phyloP scores from a whole-genome alignment of 1,140 invertebrate genomes.

The Vollenhovia emeryi region DNA sequence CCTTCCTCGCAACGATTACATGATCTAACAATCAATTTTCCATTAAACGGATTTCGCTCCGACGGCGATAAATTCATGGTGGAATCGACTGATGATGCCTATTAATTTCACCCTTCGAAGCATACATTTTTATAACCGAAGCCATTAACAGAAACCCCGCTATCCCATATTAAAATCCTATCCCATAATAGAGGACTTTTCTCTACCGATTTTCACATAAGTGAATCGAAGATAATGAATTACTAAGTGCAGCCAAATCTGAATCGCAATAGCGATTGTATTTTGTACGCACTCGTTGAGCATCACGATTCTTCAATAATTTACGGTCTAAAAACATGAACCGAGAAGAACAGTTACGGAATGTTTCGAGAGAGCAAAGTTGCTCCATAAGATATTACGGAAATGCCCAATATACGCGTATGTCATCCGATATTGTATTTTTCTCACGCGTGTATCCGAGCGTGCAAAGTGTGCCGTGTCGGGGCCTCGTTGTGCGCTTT shows the following conservation, averaged over 20 bases:
- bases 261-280: neutral
- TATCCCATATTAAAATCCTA: too few relatives aligned
- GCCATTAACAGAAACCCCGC: too few relatives aligned
- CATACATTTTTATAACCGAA: too few relatives aligned
- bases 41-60: too few relatives aligned
- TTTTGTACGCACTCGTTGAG: neutral
- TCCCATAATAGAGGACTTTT: too few relatives aligned
- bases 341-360: neutral
- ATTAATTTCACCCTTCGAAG: too few relatives aligned
- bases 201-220: neutral
- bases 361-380: neutral
- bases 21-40: too few relatives aligned
- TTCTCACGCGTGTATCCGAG: neutral
- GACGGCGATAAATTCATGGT: too few relatives aligned
- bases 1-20: too few relatives aligned
- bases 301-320: neutral
- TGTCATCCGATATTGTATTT: constrained; percentile 5
- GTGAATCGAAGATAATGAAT: neutral
- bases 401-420: neutral
- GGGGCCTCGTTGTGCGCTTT: constrained; percentile 69
- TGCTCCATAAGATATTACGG: neutral
- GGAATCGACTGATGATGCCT: too few relatives aligned
- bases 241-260: neutral
- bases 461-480: neutral
- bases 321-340: neutral